phyloP scores from a whole-genome alignment of 2,797 vertebrate genomes.

The Semaprochilodus insignis region DNA sequence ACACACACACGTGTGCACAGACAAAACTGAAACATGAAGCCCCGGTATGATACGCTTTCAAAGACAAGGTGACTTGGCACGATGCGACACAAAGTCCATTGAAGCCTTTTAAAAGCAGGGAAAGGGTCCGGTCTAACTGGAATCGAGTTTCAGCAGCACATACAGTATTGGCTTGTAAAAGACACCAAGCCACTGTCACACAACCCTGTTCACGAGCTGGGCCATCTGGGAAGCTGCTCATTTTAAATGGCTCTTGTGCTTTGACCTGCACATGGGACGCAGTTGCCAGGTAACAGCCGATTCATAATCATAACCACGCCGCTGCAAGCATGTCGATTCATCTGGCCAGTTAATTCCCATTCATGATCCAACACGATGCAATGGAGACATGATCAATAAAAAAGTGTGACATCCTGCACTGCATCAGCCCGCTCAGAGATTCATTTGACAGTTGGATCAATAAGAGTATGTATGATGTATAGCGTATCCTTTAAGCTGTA shows the following conservation, averaged over 20 bases:
- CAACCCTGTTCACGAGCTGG: slow-evolving; percentile 48
- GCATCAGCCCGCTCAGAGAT: slow-evolving; percentile 42
- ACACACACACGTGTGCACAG: slow-evolving; percentile 11
- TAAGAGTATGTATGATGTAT: slow-evolving; percentile 48
- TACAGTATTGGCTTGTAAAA: slow-evolving; percentile 49
- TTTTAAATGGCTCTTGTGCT: slow-evolving; percentile 43
- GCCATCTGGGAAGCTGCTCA: slow-evolving; percentile 44
- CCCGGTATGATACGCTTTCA: slow-evolving; percentile 46
- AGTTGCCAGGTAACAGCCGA: slow-evolving; percentile 49
- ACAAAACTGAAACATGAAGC: slow-evolving; percentile 58
- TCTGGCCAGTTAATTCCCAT: slow-evolving; percentile 58
- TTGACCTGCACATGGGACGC: slow-evolving; percentile 48
- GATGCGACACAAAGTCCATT: slow-evolving; percentile 30
- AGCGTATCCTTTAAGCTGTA: neutral
- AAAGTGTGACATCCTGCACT: slow-evolving; percentile 50
- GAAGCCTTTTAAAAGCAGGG: neutral
- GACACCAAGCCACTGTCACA: slow-evolving; percentile 50
- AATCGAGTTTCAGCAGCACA: slow-evolving; percentile 56
- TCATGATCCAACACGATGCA: slow-evolving; percentile 57
- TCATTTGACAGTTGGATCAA: slow-evolving; percentile 65
- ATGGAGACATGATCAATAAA: slow-evolving; percentile 64
- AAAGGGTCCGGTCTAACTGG: slow-evolving; percentile 51
- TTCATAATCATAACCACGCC: slow-evolving; percentile 24
- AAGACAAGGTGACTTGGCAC: slow-evolving; percentile 57
- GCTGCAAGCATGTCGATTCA: slow-evolving; percentile 55